phyloP scores from a whole-genome alignment of 2,888 invertebrate genomes.

The Andrena hattorfiana region DNA sequence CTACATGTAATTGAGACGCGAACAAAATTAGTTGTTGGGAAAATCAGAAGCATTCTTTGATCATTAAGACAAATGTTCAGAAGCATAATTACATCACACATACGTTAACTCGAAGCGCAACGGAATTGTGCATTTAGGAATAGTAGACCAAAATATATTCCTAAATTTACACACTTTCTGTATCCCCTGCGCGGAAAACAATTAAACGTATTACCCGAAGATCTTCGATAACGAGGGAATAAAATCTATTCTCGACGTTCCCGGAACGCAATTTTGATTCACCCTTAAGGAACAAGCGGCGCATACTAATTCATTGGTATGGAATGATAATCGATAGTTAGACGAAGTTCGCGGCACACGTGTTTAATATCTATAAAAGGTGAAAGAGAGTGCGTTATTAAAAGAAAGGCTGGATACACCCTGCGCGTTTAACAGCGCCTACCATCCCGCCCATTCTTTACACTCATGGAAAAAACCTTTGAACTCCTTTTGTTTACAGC shows the following conservation, averaged over 20 bases:
- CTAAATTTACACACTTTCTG: no score
- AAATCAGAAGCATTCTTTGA: no score
- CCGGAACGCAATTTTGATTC: slow-evolving; percentile 41
- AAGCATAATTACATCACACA: no score
- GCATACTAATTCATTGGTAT: slow-evolving; percentile 50
- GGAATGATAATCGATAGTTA: slow-evolving; percentile 49
- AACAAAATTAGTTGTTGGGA: no score
- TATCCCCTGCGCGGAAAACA: neutral
- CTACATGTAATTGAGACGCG: no score
- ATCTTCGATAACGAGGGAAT: slow-evolving; percentile 18
- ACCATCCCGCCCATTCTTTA: no score
- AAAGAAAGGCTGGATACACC: neutral
- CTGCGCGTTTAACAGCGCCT: neutral
- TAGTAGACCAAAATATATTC: no score
- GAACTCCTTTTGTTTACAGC: neutral
- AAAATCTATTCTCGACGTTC: slow-evolving; percentile 32
- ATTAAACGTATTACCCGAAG: slow-evolving; percentile 1
- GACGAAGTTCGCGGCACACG: slow-evolving; percentile 41
- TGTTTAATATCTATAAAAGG: neutral
- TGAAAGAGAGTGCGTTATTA: slow-evolving; percentile 15
- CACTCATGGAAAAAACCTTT: neutral
- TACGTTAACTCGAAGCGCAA: no score
- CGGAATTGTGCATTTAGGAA: no score
- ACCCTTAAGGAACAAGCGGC: slow-evolving; percentile 46
- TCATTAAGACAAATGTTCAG: no score